Evolutionary conservation across 2,888 invertebrate genomes (phyloP), one percentile per base, ranked within the genome.

Genomic region (Drosophila heteroneura): DNA sequence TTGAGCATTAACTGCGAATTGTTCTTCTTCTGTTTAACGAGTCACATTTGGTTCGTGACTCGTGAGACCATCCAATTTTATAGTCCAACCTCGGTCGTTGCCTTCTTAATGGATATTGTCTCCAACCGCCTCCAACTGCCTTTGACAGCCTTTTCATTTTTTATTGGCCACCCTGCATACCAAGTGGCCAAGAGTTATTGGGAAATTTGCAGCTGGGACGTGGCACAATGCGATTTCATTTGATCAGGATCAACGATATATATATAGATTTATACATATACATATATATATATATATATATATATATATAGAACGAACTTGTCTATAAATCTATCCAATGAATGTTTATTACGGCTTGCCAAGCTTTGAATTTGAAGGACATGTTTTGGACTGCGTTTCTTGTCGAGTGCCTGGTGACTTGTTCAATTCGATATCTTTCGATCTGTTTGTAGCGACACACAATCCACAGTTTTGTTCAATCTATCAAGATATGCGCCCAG

Each of bases 31-130:
- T 28, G 16, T 0, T 16, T 26, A 28, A 67, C 64, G 67, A 63
- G 49, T 77, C 68, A 37, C 72, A 68, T 59, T 70, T 41, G 52
- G 49, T 52, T 79, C 77, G 77, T 78, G 77, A 78, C 75, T 75
- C 78, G 79, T 79, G 79, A 79, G 72, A 44, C 75, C 72, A 78
- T 78, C 62, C 58, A 63, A 79, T 76, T 79, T 79, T 63, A 76
- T 79, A 60, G 79, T 75, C 76, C 54, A 79, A 79, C 62, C 39
- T 78, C 53, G 78, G 72, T 79, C 76, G 67, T 79, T 79, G 79
- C 26, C 79, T 79, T 71, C 79, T 76, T 79, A 78, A 75, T 72
- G 74, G 78, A 69, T 52, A 44, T 52, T 28, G 70, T 51, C 51
- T 19, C 58, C 72, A 37, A 32, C 37, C 41, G 62, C 47, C 41